Percentiles rank a stretch among this genome's conserved stretches.
Conservation (phyloP, 2,888 invertebrate genomes). For the Apantesis nais region DNA sequence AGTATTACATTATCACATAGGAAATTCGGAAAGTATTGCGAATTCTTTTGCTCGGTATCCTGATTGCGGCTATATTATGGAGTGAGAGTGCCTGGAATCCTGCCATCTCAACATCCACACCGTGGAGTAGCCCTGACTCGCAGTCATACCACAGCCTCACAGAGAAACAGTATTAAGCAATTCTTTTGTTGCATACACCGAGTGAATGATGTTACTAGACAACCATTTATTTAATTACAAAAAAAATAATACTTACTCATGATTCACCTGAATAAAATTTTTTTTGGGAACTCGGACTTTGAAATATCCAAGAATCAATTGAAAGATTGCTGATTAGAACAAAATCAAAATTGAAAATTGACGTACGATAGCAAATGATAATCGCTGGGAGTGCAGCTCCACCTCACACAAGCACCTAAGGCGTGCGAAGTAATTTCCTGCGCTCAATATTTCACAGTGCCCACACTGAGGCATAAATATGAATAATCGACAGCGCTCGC, state of each 20-base stretch:
- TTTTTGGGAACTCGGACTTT: too few relatives aligned
- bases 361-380: background rate
- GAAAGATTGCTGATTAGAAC: background rate
- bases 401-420: slow-evolving; percentile 44
- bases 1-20: background rate
- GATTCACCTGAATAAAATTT: background rate
- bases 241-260: background rate
- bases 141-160: too few relatives aligned
- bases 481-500: slow-evolving; percentile 68
- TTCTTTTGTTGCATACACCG: background rate
- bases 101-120: too few relatives aligned
- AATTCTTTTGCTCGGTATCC: too few relatives aligned
- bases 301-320: background rate
- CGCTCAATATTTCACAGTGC: slow-evolving; percentile 64
- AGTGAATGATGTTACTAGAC: background rate
- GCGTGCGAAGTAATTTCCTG: slow-evolving; percentile 65
- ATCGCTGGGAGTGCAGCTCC: slow-evolving; percentile 12
- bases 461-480: slow-evolving; percentile 71
- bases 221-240: background rate
- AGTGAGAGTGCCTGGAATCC: too few relatives aligned
- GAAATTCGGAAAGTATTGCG: too few relatives aligned
- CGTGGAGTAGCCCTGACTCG: too few relatives aligned
- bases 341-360: background rate
- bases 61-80: too few relatives aligned
- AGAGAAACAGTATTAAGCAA: too few relatives aligned